Conservation (phyloP, 1,140 invertebrate species). For the Homarus americanus region DNA sequence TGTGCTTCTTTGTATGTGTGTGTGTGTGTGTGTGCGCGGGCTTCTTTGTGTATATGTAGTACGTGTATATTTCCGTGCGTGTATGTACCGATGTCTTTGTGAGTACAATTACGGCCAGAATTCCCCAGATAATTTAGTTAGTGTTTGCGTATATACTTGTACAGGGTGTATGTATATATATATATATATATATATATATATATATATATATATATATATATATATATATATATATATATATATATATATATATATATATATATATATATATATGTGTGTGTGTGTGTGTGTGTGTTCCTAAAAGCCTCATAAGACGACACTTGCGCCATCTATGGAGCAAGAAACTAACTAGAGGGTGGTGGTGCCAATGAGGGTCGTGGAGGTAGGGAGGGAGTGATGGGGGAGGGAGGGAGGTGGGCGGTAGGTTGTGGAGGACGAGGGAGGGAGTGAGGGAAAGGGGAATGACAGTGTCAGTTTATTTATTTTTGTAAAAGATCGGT, state of each 20-base stretch:
- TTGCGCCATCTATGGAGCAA: slow-evolving; percentile 50
- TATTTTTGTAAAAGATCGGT: no score
- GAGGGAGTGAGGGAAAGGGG: no score
- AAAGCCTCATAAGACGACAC: background rate
- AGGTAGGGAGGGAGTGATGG: background rate
- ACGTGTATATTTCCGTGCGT: background rate
- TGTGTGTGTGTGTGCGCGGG: slow-evolving; percentile 30
- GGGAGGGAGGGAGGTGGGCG: background rate
- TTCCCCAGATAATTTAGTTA: no score
- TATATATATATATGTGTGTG: slow-evolving; percentile 28
- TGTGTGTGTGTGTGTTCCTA: slow-evolving; percentile 15
- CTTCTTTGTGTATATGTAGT: background rate
- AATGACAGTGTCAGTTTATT: no score
- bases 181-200: slow-evolving; percentile 10
- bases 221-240: slow-evolving; percentile 24
- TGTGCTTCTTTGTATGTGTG: slow-evolving; percentile 35
- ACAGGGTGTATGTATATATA: no score
- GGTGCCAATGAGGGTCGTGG: background rate
- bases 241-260: background rate
- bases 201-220: slow-evolving; percentile 24
- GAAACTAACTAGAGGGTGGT: slow-evolving; percentile 21
- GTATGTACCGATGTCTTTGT: background rate
- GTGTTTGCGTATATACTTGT: background rate
- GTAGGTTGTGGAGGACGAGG: background rate
- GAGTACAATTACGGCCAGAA: background rate